Evolutionary conservation across 2,888 invertebrate species (phyloP), one percentile per base, ranked within the genome.

Genomic region (Eremobia ochroleuca): DNA sequence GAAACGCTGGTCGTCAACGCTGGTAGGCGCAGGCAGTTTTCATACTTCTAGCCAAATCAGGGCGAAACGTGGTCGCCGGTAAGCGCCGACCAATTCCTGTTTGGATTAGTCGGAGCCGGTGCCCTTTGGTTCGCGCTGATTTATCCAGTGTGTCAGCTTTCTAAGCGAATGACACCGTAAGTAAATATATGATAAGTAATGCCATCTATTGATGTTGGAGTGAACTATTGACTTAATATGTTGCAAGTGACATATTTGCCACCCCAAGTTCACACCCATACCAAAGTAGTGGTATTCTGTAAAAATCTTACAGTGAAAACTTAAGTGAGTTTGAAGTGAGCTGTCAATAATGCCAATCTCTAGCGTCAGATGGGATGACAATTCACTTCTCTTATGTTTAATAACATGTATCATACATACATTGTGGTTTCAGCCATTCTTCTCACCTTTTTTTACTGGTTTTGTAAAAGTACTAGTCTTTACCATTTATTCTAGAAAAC

Each of bases 141-240:
- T 13, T 15, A 0, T 4, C 52, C n/a, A 28, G 58, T 15, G 28
- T 59, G 31, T 9, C 3, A 31, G 31, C 4, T 21, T 59, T 59
- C 59, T 31, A 59, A 0, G 18, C 9, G 1, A 59, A 18, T 31
- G n/a, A 31, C 9, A 9, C 1, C 1, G 15, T 15, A 28, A 28
- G 13, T 28, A 37, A 31, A 46, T 6, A 40, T 40, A 31, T 11
- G 15, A 4, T 11, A n/a, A 37, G 65, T 58, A 73, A 79, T 11
- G 80, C 79, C 81, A 83, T 83, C 84, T 84, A 61, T 84, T 66
- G 15, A 43, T 8, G 21, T n/a, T n/a, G 1, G 1, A 3, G 5
- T 34, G 37, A 69, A 77, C 61, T 70, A 74, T 46, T 25, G 28
- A 66, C 21, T 13, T 43, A 21, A 1, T 28, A 65, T 11, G 11